Percentiles rank a stretch among this genome's conserved stretches.
These are phyloP conservation scores for Alviniconcha strummeri DNA, from an alignment of 2,888 invertebrate genomes.

Conservation along the genomic window DNA sequence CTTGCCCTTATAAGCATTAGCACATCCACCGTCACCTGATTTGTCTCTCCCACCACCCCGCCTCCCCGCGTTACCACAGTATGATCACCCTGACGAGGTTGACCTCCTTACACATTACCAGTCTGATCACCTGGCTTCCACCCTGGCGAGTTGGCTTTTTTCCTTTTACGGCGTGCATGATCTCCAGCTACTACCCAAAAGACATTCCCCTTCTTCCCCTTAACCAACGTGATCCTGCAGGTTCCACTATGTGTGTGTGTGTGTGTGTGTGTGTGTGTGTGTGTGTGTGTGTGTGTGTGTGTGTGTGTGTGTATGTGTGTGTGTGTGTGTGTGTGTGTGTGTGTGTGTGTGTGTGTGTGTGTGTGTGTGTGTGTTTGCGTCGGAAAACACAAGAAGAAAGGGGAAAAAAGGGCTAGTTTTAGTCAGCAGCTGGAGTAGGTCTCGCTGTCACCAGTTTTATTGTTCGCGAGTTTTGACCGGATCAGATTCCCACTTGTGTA, in stretches of 20 bases:
- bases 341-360: slow-evolving; percentile 21
- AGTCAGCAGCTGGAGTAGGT: neutral
- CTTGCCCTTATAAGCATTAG: too few species aligned
- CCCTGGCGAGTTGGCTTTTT: too few species aligned
- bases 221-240: neutral
- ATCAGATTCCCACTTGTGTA: neutral
- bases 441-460: neutral
- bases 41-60: too few species aligned
- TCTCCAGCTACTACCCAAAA: too few species aligned
- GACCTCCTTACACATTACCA: too few species aligned
- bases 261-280: slow-evolving; percentile 19
- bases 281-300: slow-evolving; percentile 16
- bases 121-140: too few species aligned
- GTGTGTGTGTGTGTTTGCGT: neutral
- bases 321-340: slow-evolving; percentile 17
- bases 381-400: neutral
- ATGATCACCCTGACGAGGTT: too few species aligned
- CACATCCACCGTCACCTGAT: too few species aligned
- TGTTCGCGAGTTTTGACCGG: neutral
- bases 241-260: neutral
- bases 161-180: too few species aligned
- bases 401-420: neutral
- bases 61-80: too few species aligned
- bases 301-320: slow-evolving; percentile 3
- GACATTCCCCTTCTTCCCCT: neutral